These are phyloP conservation scores for Eupithecia abbreviata DNA, from an alignment of 2,888 invertebrate species.

Conservation along the genomic window DNA sequence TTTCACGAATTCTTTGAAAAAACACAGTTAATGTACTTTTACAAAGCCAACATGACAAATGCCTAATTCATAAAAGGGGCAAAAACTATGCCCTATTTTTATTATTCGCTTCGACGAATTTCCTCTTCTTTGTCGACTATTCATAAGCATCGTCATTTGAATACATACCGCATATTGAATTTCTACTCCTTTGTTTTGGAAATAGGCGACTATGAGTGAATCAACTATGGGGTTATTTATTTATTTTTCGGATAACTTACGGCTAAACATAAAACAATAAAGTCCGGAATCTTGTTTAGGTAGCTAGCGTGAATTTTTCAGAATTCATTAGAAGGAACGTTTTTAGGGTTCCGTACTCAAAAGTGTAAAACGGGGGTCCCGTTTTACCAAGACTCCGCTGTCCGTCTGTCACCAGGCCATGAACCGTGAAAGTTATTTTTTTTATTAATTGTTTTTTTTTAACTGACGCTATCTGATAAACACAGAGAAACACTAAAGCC, in stretches of 20 bases:
- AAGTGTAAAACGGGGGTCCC: too few species aligned
- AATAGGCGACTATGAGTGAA: neutral
- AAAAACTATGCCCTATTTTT: conserved; percentile 6
- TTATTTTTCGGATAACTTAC: too few species aligned
- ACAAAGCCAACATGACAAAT: neutral
- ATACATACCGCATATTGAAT: neutral
- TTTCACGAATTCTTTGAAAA: neutral
- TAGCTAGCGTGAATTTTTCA: neutral
- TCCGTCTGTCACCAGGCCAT: too few species aligned
- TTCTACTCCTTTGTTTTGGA: neutral
- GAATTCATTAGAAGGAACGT: neutral
- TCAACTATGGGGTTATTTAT: neutral
- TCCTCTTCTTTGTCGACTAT: conserved; percentile 25
- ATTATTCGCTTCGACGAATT: conserved; percentile 18
- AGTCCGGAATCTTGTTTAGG: neutral
- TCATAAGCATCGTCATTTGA: conserved; percentile 15
- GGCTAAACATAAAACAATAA: neutral
- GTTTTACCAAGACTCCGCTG: too few species aligned
- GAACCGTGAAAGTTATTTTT: too few species aligned
- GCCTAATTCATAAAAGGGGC: neutral
- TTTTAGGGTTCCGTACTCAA: too few species aligned
- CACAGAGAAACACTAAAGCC: too few species aligned
- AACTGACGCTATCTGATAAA: too few species aligned
- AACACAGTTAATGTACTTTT: neutral
- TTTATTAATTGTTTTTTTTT: too few species aligned